Base-by-base conservation (phyloP, 2,797 vertebrate genomes). In the Ficedula albicollis region DNA sequence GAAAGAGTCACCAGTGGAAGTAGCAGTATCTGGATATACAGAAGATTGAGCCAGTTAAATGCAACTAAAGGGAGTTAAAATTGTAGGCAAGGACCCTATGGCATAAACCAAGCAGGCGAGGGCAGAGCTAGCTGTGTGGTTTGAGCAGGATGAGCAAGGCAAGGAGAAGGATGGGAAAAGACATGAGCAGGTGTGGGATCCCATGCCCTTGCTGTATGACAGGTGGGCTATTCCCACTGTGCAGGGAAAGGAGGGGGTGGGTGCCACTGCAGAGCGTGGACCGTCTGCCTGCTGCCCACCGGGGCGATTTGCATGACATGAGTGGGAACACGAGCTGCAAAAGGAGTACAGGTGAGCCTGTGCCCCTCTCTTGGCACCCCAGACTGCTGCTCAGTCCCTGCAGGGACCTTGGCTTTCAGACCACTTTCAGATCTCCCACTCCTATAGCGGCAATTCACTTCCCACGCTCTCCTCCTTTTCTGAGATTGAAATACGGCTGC, bases 251-350 rank as follows among this genome's bases (percentile, higher is more conserved):
- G 29, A 92, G 68, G 5, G 39, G 2, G 10, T 23, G 44, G 30
- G 21, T 44, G 39, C 4, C 7, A 10, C 30, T 43, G 52, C 11
- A 30, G 64, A 11, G 39, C 55, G 48, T 0, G 0, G 27, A 30
- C 15, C 9, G 5, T 16, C 58, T 72, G 58, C 16, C 26, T 12
- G 18, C 34, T 59, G 58, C 41, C 14, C 5, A 1, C 38, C 4
- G 1, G 20, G 14, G 11, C 0, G 0, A 41, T 46, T 15, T 68
- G 12, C 30, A 13, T 2, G 15, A 72, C 15, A 6, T 7, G 56
- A 51, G 76, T 15, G 25, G 73, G 60, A 80, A 36, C 7, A 12
- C 0, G 5, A 63, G 21, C 3, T 69, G 55, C 18, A 48, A 54
- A 69, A 62, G 11, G 48, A 16, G 7, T 2, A n/a, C 27, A 79